Percentiles rank a stretch among this genome's conserved stretches.
phyloP scores from a whole-genome alignment of 2,113 vertebrate species.

The Nyctibius bracteatus region DNA sequence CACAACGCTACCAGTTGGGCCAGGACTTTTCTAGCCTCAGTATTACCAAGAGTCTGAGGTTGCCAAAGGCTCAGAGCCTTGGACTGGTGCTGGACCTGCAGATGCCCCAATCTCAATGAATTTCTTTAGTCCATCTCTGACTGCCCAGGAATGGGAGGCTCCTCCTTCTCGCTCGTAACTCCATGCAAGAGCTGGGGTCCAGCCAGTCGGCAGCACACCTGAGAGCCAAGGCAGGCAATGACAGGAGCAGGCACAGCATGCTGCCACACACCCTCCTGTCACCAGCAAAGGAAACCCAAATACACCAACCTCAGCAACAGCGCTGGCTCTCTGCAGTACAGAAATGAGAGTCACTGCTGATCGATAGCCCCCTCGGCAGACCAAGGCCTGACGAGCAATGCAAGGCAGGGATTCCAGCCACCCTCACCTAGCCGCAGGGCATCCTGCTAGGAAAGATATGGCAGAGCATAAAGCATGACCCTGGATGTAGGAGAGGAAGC shows the following conservation, averaged over 20 bases:
- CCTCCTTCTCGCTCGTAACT: background rate
- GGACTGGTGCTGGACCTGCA: background rate
- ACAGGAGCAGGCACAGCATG: background rate
- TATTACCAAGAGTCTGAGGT: background rate
- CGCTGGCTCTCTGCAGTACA: background rate
- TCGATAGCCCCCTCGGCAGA: background rate
- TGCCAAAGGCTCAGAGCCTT: background rate
- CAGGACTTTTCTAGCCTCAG: background rate
- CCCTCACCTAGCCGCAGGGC: fast-evolving
- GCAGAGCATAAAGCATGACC: background rate
- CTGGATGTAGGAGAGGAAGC: too few species aligned
- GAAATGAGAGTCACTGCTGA: background rate
- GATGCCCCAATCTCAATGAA: background rate
- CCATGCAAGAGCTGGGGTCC: background rate
- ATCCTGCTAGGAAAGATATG: background rate
- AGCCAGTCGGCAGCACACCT: background rate
- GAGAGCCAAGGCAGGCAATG: background rate
- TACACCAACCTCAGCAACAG: background rate
- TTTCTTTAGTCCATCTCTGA: background rate
- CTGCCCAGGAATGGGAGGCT: background rate
- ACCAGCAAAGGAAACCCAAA: background rate
- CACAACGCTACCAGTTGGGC: background rate
- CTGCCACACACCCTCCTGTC: background rate
- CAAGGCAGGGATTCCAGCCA: background rate
- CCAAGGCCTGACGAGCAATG: background rate